These are phyloP conservation scores for Apteryx mantelli DNA, from an alignment of 2,113 vertebrate species.

Conservation along the genomic window DNA sequence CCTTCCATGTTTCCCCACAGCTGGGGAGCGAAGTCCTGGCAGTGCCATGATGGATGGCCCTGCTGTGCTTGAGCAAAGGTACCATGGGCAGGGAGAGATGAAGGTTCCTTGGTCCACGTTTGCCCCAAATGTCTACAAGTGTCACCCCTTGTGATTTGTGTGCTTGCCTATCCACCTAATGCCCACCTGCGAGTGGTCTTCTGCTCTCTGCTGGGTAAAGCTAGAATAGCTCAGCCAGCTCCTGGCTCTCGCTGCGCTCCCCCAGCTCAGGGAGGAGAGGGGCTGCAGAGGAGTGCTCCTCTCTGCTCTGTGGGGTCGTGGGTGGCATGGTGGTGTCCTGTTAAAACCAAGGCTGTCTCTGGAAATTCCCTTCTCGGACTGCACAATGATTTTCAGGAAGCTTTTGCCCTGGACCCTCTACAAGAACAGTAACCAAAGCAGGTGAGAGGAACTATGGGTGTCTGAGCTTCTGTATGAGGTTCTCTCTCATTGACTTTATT, in stretches of 20 bases:
- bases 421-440: background rate
- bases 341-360: background rate
- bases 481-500: slow-evolving; percentile 13
- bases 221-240: background rate
- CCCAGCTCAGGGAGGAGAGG: background rate
- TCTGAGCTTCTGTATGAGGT: background rate
- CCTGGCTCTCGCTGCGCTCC: too few species aligned
- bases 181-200: background rate
- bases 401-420: background rate
- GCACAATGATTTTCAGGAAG: background rate
- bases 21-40: background rate
- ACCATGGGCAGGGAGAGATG: background rate
- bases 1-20: background rate
- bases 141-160: background rate
- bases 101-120: background rate
- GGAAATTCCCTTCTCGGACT: background rate
- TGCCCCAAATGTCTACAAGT: background rate
- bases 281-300: background rate
- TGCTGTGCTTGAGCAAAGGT: background rate
- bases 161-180: fast-evolving
- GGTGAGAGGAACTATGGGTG: background rate
- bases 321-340: background rate
- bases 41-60: background rate
- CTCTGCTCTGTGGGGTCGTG: background rate
- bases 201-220: background rate